Base-by-base conservation (phyloP, 2,888 invertebrate species). In the Dastarcus helophoroides region DNA sequence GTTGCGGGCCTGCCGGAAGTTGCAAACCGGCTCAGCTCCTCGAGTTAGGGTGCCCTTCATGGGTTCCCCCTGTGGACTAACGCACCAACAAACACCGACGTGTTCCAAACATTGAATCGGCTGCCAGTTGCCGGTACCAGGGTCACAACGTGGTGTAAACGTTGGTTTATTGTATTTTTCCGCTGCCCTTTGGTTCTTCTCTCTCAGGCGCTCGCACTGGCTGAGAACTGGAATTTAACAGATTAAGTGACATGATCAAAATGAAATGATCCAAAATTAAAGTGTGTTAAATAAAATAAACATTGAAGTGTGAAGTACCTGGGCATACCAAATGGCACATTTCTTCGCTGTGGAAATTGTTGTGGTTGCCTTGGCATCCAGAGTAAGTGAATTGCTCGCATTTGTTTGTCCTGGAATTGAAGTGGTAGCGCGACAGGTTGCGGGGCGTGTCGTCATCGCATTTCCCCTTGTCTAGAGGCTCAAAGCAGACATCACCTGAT, bases 81-180 rank as follows among this genome's bases (percentile, higher is more conserved):
- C 85, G 54, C 88, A 88, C 88, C 88, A 88, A 49, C 86, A 88
- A 1, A 88, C 81, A 3, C 82, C 83, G 50, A 77, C 67, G 46
- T 73, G 58, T 40, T 77, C 76, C 33, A 88, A 69, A 53, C 88
- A 88, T 56, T 88, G 88, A 8, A 85, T 73, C 0, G 83, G 65
- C 46, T 82, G 79, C 86, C 86, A 89, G 14, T 71, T 73, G 0
- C 86, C 86, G 7, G 69, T 74, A 26, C 67, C 61, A 1, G 69
- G 63, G 50, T 82, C 80, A 46, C 86, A 88, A 31, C 73, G 70
- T 0, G 86, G 88, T 37, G 80, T 67, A 57, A 88, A 88, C 0
- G 79, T 79, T 1, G 78, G 73, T 48, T 79, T 76, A 32, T 78
- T 78, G 42, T 77, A 73, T 33, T 78, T 72, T 52, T 77, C 72